Evolutionary conservation across 2,888 invertebrate species (phyloP), one percentile per base, ranked within the genome.

Genomic region (Pherbina coryleti): DNA sequence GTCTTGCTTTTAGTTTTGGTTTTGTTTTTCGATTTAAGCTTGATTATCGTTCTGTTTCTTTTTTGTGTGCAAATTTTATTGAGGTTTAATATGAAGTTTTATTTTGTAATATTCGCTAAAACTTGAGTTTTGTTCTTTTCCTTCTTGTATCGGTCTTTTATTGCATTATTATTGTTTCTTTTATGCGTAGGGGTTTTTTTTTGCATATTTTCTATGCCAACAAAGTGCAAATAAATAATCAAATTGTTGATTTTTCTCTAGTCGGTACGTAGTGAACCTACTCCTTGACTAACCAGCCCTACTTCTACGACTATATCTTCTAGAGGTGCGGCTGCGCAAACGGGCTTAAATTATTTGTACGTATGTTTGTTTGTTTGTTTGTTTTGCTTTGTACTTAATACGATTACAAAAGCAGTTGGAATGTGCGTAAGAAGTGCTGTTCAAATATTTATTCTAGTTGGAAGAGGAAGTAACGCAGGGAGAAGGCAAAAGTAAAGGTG

Each of bases 271-370:
- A 4, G 2, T 14, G 3, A 11, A 44, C 44, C 44, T 11, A 25
- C 60, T 62, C 14, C 25, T 17, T 25, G 60, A 5, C 25, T 28
- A 25, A 17, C 11, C 60, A 25, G 11, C 17, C 60, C 25, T 5
- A n/a, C 55, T 22, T 62, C 14, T 25, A n/a, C 55, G 8, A 31
- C 14, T 25, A 55, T 22, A 44, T 44, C 44, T 44, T 11, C 1
- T 9, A 44, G 31, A 51, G 70, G 70, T 70, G 70, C 70, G 70
- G 53, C 70, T 70, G 70, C 70, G 70, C 31, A 70, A 70, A 70
- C 31, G 53, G n/a, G 14, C 53, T 62, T 66, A 31, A 17, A 66
- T 5, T 5, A 9, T 60, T 66, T 66, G 34, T 22, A 37, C 49
- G 37, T 22, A 25, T 19, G 34, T 44, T 34, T 66, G 64, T 2